Evolutionary conservation across 2,888 invertebrate species (phyloP).

Genomic region (Melanostoma mellinum): DNA sequence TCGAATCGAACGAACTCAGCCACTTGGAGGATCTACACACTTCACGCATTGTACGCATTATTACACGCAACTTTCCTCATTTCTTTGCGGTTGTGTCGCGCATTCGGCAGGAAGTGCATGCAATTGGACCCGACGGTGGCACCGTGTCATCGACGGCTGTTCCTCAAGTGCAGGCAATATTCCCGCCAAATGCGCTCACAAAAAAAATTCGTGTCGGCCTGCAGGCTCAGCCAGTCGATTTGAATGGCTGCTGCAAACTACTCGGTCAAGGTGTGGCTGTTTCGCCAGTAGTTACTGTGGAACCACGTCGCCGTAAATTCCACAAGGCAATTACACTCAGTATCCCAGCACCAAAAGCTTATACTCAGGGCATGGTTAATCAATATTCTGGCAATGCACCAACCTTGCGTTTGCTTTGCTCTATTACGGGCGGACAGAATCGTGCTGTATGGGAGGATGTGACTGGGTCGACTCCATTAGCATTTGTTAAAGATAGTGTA

Average conservation of each 20-base stretch:
- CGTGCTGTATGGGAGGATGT: constrained; percentile 99
- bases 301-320: constrained; percentile 98
- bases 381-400: constrained; percentile 91
- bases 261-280: constrained; percentile 98
- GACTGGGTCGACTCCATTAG: constrained; percentile 97
- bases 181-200: constrained; percentile 98
- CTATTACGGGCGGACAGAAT: constrained; percentile 97
- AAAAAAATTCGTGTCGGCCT: constrained; percentile 99
- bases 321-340: constrained; percentile 99
- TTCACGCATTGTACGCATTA: constrained; percentile 94
- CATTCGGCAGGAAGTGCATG: constrained; percentile 97
- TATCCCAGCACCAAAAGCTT: constrained; percentile 91
- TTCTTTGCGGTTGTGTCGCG: constrained; percentile 98
- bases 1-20: constrained; percentile 87
- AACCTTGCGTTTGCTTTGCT: constrained; percentile 95
- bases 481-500: constrained; percentile 97
- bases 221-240: constrained; percentile 96
- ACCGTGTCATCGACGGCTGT: constrained; percentile 97
- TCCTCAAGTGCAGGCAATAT: constrained; percentile 91
- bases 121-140: constrained; percentile 98
- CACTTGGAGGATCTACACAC: constrained; percentile 93
- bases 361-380: constrained; percentile 89
- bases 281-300: constrained; percentile 98
- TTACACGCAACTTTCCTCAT: constrained; percentile 98
- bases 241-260: constrained; percentile 92